phyloP scores from a whole-genome alignment of 2,888 invertebrate species.

The Therioaphis trifolii region DNA sequence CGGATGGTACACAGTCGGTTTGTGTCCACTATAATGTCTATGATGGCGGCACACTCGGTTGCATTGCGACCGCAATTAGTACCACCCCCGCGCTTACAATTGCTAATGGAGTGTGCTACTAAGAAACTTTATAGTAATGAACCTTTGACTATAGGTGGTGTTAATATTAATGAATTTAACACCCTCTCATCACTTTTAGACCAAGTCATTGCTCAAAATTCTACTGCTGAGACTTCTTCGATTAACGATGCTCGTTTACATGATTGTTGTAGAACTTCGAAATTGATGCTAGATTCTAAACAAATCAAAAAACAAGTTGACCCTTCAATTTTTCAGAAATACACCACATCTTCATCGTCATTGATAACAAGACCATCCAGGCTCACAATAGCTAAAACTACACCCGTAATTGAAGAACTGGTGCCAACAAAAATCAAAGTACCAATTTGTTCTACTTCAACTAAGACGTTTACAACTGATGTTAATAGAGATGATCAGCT shows the following conservation, averaged over 20 bases:
- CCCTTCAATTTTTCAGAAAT: neutral
- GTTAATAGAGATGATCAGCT: neutral
- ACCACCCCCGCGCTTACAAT: neutral
- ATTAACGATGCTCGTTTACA: neutral
- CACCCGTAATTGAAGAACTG: neutral
- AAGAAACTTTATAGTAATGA: neutral
- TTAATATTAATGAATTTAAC: neutral
- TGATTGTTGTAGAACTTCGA: neutral
- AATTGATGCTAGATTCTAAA: neutral
- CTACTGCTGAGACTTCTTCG: neutral
- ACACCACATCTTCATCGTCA: neutral
- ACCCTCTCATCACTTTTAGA: neutral
- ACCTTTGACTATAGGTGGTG: no score
- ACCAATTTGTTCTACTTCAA: neutral
- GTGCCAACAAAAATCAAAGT: neutral
- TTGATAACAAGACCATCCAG: neutral
- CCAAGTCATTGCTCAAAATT: no score
- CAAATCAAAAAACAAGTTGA: neutral
- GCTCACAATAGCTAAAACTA: neutral
- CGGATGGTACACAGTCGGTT: constrained; percentile 1
- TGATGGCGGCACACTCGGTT: neutral
- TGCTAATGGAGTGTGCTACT: neutral
- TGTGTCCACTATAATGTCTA: constrained; percentile 21
- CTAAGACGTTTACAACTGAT: neutral
- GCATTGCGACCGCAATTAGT: neutral